Percentiles rank a stretch among this genome's conserved stretches.
phyloP scores from a whole-genome alignment of 2,113 vertebrate species.

The Oreamnos americanus region DNA sequence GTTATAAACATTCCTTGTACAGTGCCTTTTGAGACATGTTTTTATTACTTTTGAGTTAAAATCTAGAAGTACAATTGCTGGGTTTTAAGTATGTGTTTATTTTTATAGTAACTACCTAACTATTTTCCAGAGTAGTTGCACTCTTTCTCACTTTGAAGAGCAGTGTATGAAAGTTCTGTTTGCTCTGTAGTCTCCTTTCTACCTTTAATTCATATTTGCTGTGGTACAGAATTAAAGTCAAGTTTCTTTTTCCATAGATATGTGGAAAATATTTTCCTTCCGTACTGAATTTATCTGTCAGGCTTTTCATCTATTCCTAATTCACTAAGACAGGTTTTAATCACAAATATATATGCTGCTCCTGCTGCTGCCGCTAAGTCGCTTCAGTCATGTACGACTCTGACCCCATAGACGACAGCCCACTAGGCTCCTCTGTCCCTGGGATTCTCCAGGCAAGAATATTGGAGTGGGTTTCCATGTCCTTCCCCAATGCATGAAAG shows the following conservation, averaged over 20 bases:
- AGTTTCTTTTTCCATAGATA: neutral
- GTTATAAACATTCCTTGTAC: neutral
- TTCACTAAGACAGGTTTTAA: neutral
- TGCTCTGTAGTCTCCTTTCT: neutral
- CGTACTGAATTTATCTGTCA: neutral
- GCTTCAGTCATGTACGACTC: neutral
- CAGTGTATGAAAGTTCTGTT: neutral
- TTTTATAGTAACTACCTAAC: neutral
- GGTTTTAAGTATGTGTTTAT: neutral
- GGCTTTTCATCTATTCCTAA: neutral
- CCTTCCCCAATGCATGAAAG: neutral
- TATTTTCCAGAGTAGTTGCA: neutral
- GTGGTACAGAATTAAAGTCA: neutral
- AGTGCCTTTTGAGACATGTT: neutral
- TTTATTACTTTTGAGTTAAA: neutral
- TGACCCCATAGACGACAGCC: neutral
- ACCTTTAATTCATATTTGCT: neutral
- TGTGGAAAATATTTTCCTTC: neutral
- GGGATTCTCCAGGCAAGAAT: neutral
- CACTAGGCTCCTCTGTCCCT: neutral
- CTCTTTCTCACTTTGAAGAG: neutral
- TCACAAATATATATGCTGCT: neutral
- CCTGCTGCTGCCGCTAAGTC: neutral
- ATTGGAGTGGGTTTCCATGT: neutral
- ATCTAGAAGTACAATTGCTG: neutral